Evolutionary conservation across 2,888 invertebrate species (phyloP).

Genomic region (Microchrysa polita): DNA sequence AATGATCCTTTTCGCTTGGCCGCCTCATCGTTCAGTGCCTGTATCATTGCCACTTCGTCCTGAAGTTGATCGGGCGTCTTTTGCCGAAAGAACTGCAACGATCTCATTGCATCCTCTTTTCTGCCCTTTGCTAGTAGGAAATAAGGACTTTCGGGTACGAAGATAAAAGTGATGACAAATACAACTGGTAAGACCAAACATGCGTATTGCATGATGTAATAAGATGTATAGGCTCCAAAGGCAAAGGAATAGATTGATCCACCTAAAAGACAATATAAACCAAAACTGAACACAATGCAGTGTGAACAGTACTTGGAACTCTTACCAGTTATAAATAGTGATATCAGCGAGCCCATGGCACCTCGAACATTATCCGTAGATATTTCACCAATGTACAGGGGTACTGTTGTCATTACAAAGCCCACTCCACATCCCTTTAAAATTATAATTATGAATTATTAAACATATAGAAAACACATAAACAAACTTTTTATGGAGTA

Average conservation of each 20-base stretch:
- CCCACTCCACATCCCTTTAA: slow-evolving; percentile 71
- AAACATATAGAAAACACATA: background rate
- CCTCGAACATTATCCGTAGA: slow-evolving; percentile 82
- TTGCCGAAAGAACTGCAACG: slow-evolving; percentile 75
- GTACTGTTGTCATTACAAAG: slow-evolving; percentile 76
- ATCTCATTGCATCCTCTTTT: slow-evolving; percentile 69
- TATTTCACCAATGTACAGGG: slow-evolving; percentile 90
- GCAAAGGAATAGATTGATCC: slow-evolving; percentile 77
- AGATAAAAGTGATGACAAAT: slow-evolving; percentile 71
- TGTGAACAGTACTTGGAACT: too few relatives aligned
- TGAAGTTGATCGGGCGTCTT: slow-evolving; percentile 70
- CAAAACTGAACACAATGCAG: too few relatives aligned
- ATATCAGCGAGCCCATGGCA: slow-evolving; percentile 81
- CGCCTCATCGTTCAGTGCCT: slow-evolving; percentile 66
- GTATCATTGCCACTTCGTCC: slow-evolving; percentile 71
- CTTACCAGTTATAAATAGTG: slow-evolving; percentile 72
- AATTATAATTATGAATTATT: background rate
- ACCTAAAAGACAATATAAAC: slow-evolving; percentile 57
- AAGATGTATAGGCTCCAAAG: slow-evolving; percentile 77
- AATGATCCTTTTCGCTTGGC: slow-evolving; percentile 62
- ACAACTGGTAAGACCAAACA: slow-evolving; percentile 71
- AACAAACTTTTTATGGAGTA: too few relatives aligned
- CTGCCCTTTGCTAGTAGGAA: slow-evolving; percentile 71
- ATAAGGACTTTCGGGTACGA: slow-evolving; percentile 86
- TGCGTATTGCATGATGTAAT: slow-evolving; percentile 72